Conservation (phyloP, 2,113 vertebrate genomes). For the Melanerpes formicivorus region DNA sequence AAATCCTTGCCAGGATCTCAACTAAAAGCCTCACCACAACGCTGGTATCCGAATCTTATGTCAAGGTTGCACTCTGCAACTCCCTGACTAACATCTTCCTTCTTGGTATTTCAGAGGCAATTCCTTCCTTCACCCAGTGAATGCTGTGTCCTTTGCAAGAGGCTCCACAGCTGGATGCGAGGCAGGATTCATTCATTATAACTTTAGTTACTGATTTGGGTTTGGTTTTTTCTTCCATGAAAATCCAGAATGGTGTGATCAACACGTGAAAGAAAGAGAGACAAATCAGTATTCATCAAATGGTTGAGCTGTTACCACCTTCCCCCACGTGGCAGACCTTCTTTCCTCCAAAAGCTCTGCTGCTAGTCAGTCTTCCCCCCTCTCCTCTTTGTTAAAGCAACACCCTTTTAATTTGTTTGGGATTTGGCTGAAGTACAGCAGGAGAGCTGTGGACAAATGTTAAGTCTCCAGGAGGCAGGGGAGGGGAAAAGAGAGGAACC, state of each 20-base stretch:
- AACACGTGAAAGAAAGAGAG: neutral
- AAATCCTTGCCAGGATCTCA: fast-evolving
- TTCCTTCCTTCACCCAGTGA: neutral
- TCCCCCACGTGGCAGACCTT: neutral
- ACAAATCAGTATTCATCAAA: neutral
- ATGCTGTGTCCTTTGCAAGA: neutral
- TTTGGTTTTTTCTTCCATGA: neutral
- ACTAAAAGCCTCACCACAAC: neutral
- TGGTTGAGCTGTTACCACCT: neutral
- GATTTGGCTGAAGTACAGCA: neutral
- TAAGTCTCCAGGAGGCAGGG: neutral
- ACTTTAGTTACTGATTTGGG: neutral
- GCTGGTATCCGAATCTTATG: neutral
- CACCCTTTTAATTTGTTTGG: neutral
- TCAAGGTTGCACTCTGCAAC: neutral
- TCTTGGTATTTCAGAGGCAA: neutral
- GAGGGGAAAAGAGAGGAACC: fast-evolving
- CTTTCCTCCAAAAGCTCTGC: neutral
- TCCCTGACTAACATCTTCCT: fast-evolving
- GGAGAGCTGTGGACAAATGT: neutral
- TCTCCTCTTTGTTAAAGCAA: neutral
- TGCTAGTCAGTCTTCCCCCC: neutral
- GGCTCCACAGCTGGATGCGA: neutral
- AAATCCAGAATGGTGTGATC: neutral
- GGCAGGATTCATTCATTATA: fast-evolving